Evolutionary conservation across 1,140 invertebrate genomes (phyloP).

Genomic region (Pemphigus obesinymphae): DNA sequence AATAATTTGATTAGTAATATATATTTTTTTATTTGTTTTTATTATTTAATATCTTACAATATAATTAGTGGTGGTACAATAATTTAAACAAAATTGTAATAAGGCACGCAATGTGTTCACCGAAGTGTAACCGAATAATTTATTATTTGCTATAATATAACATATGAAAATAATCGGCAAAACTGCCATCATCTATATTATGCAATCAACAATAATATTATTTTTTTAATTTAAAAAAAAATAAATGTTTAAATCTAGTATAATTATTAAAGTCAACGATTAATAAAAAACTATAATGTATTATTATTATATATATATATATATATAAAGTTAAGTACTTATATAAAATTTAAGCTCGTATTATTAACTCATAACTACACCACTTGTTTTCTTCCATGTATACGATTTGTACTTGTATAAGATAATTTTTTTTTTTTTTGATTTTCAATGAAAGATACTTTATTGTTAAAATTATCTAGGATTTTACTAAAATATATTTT

Average conservation of each 20-base stretch:
- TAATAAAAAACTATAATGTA: background rate
- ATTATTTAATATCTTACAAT: background rate
- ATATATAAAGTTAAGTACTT: constrained; percentile 2
- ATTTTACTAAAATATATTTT: background rate
- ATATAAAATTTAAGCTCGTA: background rate
- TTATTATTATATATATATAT: background rate
- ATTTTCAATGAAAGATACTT: background rate
- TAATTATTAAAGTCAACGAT: background rate
- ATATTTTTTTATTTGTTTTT: background rate
- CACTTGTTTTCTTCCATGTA: background rate
- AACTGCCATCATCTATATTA: background rate
- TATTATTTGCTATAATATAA: background rate
- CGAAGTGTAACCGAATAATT: background rate
- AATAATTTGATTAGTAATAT: constrained; percentile 2
- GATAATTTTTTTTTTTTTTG: background rate
- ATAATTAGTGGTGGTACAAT: background rate
- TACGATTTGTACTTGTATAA: background rate
- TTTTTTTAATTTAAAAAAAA: background rate
- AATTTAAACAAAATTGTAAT: background rate
- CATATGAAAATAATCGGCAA: background rate
- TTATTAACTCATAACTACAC: background rate
- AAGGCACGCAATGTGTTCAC: constrained; percentile 7
- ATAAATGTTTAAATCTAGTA: background rate
- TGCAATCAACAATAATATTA: background rate
- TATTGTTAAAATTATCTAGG: no score